Evolutionary conservation across 2,113 vertebrate genomes (phyloP).

Genomic region (Alectura lathami): DNA sequence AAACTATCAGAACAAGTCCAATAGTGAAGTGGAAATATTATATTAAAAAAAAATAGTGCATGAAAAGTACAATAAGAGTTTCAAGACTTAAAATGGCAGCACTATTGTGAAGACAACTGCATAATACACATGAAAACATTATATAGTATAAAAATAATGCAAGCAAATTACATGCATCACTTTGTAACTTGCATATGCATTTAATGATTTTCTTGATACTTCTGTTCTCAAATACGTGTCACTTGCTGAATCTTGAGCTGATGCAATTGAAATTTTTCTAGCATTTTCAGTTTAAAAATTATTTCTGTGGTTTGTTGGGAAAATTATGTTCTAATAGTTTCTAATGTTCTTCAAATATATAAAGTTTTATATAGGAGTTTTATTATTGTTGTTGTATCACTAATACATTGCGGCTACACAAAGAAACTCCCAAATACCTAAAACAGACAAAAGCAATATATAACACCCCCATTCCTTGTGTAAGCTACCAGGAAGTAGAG

Average conservation of each 20-base stretch:
- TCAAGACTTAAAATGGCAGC: background rate
- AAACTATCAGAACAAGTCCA: background rate
- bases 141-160: background rate
- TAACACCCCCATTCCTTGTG: background rate
- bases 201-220: background rate
- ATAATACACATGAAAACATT: background rate
- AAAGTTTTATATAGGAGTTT: background rate
- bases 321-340: background rate
- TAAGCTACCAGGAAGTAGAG: background rate
- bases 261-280: background rate
- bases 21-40: background rate
- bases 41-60: background rate
- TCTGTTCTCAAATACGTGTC: background rate
- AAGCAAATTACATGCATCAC: background rate
- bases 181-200: background rate
- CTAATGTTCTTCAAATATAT: background rate
- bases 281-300: background rate
- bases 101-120: background rate
- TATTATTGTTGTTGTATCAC: background rate
- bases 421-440: background rate
- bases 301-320: background rate
- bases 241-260: background rate
- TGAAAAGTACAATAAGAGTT: background rate
- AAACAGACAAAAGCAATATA: background rate
- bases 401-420: background rate